phyloP scores from a whole-genome alignment of 2,888 invertebrate species.

The Nomada lathburiana region DNA sequence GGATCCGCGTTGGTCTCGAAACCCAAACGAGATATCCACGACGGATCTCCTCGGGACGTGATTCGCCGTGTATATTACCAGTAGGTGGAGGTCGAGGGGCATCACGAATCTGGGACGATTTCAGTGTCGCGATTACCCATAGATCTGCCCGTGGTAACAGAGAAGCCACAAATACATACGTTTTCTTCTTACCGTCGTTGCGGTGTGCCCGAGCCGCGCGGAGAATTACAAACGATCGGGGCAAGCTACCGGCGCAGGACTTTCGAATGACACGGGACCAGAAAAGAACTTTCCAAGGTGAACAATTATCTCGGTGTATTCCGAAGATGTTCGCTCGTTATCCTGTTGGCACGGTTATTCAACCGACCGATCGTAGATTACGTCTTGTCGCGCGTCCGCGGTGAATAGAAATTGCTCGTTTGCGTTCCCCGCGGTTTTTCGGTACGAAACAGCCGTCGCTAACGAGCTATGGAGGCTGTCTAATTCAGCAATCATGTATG shows the following conservation, averaged over 20 bases:
- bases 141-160: background rate
- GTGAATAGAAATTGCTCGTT: slow-evolving; percentile 47
- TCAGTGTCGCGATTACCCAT: slow-evolving; percentile 14
- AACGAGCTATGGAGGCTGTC: slow-evolving; percentile 39
- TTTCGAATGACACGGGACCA: slow-evolving; percentile 25
- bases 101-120: slow-evolving; percentile 67
- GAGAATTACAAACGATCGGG: slow-evolving; percentile 10
- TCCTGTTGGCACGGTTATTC: slow-evolving; percentile 42
- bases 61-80: slow-evolving; percentile 55
- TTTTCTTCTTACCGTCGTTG: background rate
- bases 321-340: slow-evolving; percentile 49
- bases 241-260: background rate
- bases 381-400: background rate
- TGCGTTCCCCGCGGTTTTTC: slow-evolving; percentile 32
- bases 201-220: background rate
- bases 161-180: slow-evolving; percentile 43
- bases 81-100: slow-evolving; percentile 66
- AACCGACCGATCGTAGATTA: slow-evolving; percentile 49
- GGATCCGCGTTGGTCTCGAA: slow-evolving; percentile 61
- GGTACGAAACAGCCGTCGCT: slow-evolving; percentile 2
- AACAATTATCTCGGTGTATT: slow-evolving; percentile 36
- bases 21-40: slow-evolving; percentile 36
- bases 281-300: slow-evolving; percentile 40
- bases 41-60: slow-evolving; percentile 54
- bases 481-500: background rate